phyloP scores from a whole-genome alignment of 2,888 invertebrate genomes.

The Cynaeus angustus region DNA sequence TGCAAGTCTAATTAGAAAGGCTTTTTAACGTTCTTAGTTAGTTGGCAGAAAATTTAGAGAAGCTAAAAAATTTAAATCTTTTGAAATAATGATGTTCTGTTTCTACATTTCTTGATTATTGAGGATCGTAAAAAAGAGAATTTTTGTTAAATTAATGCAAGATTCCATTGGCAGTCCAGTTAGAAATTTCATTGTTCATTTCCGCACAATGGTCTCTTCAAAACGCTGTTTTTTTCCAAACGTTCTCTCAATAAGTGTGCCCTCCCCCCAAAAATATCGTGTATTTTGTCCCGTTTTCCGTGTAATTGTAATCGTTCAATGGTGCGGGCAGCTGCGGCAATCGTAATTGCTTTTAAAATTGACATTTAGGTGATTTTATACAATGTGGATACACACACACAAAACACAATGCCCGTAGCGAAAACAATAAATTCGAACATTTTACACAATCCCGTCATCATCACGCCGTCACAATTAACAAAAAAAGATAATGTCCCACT shows the following conservation, averaged over 20 bases:
- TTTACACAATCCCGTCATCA: conserved; percentile 42
- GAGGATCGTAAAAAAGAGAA: no score
- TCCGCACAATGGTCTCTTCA: no score
- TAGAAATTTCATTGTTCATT: no score
- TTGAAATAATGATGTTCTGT: no score
- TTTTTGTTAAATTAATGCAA: no score
- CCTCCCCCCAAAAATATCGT: conserved; percentile 40
- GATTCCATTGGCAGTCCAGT: no score
- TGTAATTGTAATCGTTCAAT: conserved; percentile 64
- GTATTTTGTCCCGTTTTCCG: conserved; percentile 59
- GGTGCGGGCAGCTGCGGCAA: conserved; percentile 63
- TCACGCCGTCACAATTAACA: conserved; percentile 33
- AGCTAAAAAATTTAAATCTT: no score
- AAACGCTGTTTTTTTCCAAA: neutral
- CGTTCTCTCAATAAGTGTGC: conserved; percentile 16
- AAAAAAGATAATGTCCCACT: conserved; percentile 27
- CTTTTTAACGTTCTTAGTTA: no score
- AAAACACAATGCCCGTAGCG: conserved; percentile 37
- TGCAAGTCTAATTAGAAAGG: no score
- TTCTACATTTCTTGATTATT: no score
- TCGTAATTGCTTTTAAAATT: conserved; percentile 64
- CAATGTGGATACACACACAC: conserved; percentile 54
- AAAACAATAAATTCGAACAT: conserved; percentile 51
- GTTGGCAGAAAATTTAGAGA: no score
- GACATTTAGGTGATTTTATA: conserved; percentile 62